phyloP scores from a whole-genome alignment of 2,888 invertebrate genomes.

The Cremastobaeus sp. region DNA sequence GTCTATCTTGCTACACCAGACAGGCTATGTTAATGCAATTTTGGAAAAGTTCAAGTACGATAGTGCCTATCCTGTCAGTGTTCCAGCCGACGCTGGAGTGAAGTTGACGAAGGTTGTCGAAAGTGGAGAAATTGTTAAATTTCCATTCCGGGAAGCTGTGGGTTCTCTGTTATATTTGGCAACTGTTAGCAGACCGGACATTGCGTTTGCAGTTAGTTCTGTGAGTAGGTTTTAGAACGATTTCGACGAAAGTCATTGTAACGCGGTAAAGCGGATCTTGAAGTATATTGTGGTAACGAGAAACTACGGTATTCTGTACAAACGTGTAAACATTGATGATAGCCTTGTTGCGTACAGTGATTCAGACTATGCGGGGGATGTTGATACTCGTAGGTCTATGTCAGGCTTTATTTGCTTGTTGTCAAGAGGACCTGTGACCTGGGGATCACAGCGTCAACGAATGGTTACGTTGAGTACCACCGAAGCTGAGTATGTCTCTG shows the following conservation, averaged over 20 bases:
- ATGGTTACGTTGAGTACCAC: constrained; percentile 43
- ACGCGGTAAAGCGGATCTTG: constrained; percentile 52
- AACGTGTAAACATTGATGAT: background rate
- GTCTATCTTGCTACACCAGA: too few species aligned
- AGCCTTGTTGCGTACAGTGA: constrained; percentile 40
- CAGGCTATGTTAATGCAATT: constrained; percentile 11
- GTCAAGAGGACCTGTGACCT: constrained; percentile 33
- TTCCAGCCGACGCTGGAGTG: constrained; percentile 49
- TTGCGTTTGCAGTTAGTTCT: constrained; percentile 49
- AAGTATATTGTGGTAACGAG: constrained; percentile 50
- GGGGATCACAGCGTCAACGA: constrained; percentile 34
- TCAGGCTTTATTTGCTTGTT: constrained; percentile 55
- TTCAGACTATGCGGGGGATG: constrained; percentile 55
- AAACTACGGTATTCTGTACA: constrained; percentile 35
- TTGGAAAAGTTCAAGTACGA: constrained; percentile 46
- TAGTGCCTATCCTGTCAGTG: constrained; percentile 40
- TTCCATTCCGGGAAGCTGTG: constrained; percentile 42
- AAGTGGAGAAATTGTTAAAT: background rate
- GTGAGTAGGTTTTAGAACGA: constrained; percentile 39
- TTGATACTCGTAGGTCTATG: constrained; percentile 55
- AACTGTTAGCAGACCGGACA: constrained; percentile 50
- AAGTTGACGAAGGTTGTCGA: constrained; percentile 5
- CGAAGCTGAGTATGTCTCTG: constrained; percentile 39
- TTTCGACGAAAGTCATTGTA: constrained; percentile 48
- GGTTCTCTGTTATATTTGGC: constrained; percentile 53